Conservation (phyloP, 2,113 vertebrate genomes). For the Pluvialis apricaria region DNA sequence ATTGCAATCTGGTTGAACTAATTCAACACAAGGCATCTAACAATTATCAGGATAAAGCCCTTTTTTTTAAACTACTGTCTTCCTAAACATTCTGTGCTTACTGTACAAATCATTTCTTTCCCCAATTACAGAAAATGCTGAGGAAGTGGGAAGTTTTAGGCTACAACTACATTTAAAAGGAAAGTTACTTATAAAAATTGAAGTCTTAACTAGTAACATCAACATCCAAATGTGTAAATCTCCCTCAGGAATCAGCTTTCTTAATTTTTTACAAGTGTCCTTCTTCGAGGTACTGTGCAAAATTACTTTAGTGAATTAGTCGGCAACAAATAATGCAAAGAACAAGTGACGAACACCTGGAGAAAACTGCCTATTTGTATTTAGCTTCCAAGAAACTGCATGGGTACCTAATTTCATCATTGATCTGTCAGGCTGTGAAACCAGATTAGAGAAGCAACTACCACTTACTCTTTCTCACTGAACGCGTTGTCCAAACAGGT, state of each 20-base stretch:
- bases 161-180: background rate
- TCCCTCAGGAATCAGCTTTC: background rate
- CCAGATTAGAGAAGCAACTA: background rate
- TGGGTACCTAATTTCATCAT: background rate
- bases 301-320: background rate
- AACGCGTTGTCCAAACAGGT: background rate
- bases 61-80: background rate
- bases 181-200: background rate
- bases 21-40: background rate
- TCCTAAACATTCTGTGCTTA: background rate
- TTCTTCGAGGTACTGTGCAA: background rate
- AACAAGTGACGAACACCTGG: background rate
- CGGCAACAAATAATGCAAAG: background rate
- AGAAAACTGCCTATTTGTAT: background rate
- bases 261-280: background rate
- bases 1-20: background rate
- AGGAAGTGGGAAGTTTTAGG: background rate
- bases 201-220: background rate
- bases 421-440: background rate
- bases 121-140: background rate
- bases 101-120: background rate
- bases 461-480: background rate
- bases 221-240: background rate
- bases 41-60: background rate
- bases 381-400: background rate